Conservation (phyloP, 2,113 vertebrate species). For the Centropus unirufus region DNA sequence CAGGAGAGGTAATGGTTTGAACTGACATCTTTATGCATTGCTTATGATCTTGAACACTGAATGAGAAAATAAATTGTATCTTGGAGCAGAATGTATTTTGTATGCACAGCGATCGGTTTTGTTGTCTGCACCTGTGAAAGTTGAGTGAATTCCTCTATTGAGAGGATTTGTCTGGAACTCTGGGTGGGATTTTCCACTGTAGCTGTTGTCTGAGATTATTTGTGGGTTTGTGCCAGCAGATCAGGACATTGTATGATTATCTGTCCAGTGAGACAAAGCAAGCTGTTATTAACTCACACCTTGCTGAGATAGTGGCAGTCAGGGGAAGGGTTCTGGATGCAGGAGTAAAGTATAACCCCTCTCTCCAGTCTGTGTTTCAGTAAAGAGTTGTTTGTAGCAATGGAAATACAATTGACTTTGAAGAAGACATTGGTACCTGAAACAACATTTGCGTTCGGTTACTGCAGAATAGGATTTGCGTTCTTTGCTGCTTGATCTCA, state of each 20-base stretch:
- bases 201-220: neutral
- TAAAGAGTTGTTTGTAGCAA: neutral
- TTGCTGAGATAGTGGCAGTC: neutral
- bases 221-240: neutral
- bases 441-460: neutral
- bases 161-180: neutral
- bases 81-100: neutral
- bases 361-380: neutral
- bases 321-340: neutral
- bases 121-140: neutral
- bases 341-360: neutral
- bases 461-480: neutral
- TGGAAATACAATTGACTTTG: neutral
- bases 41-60: neutral
- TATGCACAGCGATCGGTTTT: neutral
- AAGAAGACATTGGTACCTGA: neutral
- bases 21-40: neutral
- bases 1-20: constrained; percentile 87
- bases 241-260: neutral
- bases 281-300: neutral
- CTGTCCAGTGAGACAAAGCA: neutral
- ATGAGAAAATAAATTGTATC: neutral
- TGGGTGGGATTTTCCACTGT: neutral
- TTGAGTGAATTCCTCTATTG: neutral
- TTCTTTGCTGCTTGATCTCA: neutral